Conservation (phyloP, 2,797 vertebrate species). For the Phataginus tricuspis region DNA sequence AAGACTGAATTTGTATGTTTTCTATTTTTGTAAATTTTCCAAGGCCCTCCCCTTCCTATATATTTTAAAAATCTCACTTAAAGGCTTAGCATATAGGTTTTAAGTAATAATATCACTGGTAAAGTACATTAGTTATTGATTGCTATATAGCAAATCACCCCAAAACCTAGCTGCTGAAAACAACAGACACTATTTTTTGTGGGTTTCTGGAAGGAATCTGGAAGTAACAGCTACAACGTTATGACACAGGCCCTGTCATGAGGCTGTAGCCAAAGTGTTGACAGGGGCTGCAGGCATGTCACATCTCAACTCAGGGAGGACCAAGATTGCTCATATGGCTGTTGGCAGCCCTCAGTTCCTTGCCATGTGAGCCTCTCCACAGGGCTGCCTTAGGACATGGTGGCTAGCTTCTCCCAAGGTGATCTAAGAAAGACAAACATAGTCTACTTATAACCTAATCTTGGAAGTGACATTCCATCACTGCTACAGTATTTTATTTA, state of each 20-base stretch:
- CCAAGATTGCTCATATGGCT: not conserved
- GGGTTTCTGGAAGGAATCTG: not conserved
- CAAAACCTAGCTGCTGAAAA: not conserved
- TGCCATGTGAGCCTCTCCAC: not conserved
- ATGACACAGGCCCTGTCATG: not conserved
- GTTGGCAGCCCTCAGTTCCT: not conserved
- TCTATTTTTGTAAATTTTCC: not conserved
- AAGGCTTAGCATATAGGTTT: not conserved
- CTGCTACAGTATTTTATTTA: not conserved
- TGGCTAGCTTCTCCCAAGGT: not conserved
- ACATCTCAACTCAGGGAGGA: not conserved
- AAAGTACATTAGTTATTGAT: not conserved
- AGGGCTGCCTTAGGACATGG: not conserved
- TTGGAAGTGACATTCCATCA: not conserved
- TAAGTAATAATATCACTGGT: not conserved
- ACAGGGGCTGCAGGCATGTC: not conserved
- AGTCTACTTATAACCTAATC: not conserved
- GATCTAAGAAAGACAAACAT: not conserved
- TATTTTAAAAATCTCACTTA: not conserved
- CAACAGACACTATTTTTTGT: not conserved
- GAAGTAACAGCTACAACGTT: not conserved
- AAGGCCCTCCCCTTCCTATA: not conserved
- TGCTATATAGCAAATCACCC: not conserved
- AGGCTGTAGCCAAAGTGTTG: not conserved
- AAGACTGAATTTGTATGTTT: not conserved